Conservation (phyloP, 2,888 invertebrate genomes). For the Candidula unifasciata region DNA sequence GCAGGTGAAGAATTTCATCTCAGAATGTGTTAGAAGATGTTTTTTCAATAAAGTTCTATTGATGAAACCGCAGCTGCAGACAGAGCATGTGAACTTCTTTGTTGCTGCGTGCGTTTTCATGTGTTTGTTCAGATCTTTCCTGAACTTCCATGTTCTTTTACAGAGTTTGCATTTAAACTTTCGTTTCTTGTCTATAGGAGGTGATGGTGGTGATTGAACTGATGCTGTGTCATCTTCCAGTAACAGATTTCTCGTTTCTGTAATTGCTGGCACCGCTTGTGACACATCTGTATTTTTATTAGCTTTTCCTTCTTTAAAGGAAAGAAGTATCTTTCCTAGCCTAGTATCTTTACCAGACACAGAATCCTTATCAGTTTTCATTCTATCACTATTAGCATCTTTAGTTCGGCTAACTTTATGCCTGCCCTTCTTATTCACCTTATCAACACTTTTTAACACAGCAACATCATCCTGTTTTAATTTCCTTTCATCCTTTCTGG, state of each 20-base stretch:
- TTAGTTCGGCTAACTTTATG: not conserved
- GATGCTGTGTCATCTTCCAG: constrained; percentile 14
- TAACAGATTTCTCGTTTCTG: not conserved
- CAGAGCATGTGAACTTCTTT: constrained; percentile 25
- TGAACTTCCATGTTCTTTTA: constrained; percentile 10
- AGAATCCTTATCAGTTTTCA: not conserved
- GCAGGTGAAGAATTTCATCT: constrained; percentile 11
- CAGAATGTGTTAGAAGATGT: constrained; percentile 18
- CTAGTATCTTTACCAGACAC: not conserved
- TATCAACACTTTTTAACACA: not conserved
- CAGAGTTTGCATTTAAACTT: constrained; percentile 38
- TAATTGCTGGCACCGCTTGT: not conserved
- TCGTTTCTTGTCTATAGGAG: not conserved
- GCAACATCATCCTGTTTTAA: not conserved
- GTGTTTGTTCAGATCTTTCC: constrained; percentile 28
- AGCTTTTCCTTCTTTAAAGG: constrained; percentile 1
- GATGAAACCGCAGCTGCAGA: constrained; percentile 21
- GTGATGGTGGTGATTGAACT: not conserved
- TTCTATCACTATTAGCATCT: not conserved
- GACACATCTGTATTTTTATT: not conserved
- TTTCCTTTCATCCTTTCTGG: not conserved
- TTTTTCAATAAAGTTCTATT: constrained; percentile 10
- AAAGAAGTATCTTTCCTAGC: no score
- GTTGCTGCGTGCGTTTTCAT: constrained; percentile 24
- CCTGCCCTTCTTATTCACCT: not conserved